Conservation (phyloP, 2,113 vertebrate species). For the Limnothrissa miodon region DNA sequence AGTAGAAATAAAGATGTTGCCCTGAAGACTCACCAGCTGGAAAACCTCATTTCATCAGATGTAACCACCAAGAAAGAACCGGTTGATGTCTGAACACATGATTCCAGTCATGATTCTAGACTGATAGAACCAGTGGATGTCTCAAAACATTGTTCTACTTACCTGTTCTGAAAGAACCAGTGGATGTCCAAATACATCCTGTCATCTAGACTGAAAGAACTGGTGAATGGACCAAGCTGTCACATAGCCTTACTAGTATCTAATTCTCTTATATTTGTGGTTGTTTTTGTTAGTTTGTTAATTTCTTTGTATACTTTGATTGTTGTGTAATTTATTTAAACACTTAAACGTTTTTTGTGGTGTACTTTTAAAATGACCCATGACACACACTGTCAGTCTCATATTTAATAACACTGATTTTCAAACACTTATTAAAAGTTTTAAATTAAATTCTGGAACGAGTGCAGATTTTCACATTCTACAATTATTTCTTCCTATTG, state of each 20-base stretch:
- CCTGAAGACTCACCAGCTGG: slow-evolving; percentile 46
- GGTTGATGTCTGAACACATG: slow-evolving; percentile 46
- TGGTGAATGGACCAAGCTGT: not conserved
- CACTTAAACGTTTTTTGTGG: not conserved
- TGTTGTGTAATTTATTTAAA: slow-evolving; percentile 1
- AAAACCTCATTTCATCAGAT: slow-evolving; percentile 45
- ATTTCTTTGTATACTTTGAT: not conserved
- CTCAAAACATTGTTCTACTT: too few relatives aligned
- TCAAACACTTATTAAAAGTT: not conserved
- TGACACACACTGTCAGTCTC: not conserved
- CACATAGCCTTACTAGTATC: not conserved
- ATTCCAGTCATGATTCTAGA: not conserved
- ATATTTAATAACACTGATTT: not conserved
- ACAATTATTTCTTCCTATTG: not conserved
- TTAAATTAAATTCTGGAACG: not conserved
- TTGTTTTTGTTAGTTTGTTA: not conserved
- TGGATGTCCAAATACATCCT: too few relatives aligned
- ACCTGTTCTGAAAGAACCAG: too few relatives aligned
- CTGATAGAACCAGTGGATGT: too few relatives aligned
- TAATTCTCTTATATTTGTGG: not conserved
- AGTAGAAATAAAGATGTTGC: slow-evolving; percentile 51
- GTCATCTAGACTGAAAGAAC: too few relatives aligned
- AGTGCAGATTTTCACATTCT: not conserved
- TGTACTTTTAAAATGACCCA: not conserved
- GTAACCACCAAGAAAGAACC: slow-evolving; percentile 44